Evolutionary conservation across 2,797 vertebrate species (phyloP), one percentile per base, ranked within the genome.

Genomic region (Coranthus polyacanthus): DNA sequence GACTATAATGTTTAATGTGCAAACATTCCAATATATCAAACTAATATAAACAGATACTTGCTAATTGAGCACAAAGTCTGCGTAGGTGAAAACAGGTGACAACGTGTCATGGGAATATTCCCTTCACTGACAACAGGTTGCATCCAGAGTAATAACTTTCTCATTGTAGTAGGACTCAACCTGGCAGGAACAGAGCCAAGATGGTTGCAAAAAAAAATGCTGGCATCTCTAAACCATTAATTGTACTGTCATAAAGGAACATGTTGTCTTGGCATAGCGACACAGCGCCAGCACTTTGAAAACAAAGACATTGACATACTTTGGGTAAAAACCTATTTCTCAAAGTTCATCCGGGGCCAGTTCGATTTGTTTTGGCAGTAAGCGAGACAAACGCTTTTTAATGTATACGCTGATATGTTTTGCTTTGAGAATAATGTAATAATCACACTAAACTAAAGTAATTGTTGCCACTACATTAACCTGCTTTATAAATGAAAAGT

Each of bases 371-470:
- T 73, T 53, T 55, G 43, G n/a, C n/a, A n/a, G 62, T 46, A 6
- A 42, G 37, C 68, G 38, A 17, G 12, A 50, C 20, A 55, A 38
- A 12, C n/a, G 1, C 5, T 13, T 61, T n/a, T 46, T 57, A 11
- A 45, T 52, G 6, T 51, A 17, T 18, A 64, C 38, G 16, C 69
- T 50, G 6, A 42, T 49, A 3, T 11, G 2, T 20, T 71, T 56
- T 46, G 13, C 41, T 45, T 54, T 2, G 18, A 36, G 1, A 50
- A 47, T 61, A 0, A 57, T 45, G 12, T 49, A 49, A 64, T 60
- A n/a, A 65, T 81, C 68, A 75, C 82, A 81, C 77, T 75, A 77
- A 72, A 38, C 29, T 53, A 15, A 74, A 36, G 17, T 32, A 41
- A 76, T 60, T 64, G 32, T 56, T 43, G 38, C 68, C 53, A 71